These are phyloP conservation scores for Odiellus spinosus DNA, from an alignment of 2,888 invertebrate genomes.

Conservation along the genomic window DNA sequence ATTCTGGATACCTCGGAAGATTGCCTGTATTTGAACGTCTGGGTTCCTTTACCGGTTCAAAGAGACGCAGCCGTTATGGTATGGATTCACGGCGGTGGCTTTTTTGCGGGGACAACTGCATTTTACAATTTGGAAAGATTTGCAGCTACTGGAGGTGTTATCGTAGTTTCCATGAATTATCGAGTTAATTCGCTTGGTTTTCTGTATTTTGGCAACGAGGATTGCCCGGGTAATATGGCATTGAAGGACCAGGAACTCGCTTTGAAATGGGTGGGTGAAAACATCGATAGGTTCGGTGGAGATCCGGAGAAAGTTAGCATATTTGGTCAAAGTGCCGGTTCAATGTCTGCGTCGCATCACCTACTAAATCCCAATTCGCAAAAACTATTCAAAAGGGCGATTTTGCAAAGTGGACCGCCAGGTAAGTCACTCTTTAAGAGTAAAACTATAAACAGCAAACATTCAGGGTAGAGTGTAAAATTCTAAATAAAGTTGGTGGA, in stretches of 20 bases:
- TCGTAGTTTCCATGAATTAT: too few relatives aligned
- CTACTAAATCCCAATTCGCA: constrained; percentile 25
- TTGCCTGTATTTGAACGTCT: too few relatives aligned
- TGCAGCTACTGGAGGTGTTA: too few relatives aligned
- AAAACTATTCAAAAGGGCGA: constrained; percentile 35
- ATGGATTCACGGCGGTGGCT: too few relatives aligned
- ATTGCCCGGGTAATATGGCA: constrained; percentile 54
- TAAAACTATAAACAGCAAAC: too few relatives aligned
- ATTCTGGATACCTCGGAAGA: too few relatives aligned
- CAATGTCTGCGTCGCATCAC: constrained; percentile 31
- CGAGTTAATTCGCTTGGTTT: constrained; percentile 1
- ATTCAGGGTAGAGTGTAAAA: too few relatives aligned
- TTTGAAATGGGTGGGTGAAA: constrained; percentile 60
- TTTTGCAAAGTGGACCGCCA: constrained; percentile 36
- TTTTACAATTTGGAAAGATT: not conserved
- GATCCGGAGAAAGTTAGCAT: constrained; percentile 43
- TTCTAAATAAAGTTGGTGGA: too few relatives aligned
- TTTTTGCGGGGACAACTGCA: constrained; percentile 7
- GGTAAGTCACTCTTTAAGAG: too few relatives aligned
- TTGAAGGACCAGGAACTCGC: constrained; percentile 61
- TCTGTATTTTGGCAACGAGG: constrained; percentile 2
- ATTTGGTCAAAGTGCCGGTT: constrained; percentile 40
- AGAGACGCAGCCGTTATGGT: constrained; percentile 9
- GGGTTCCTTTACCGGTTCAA: not conserved
- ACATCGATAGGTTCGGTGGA: constrained; percentile 70